phyloP scores from a whole-genome alignment of 2,797 vertebrate genomes.

The Toxotes lorentzi region DNA sequence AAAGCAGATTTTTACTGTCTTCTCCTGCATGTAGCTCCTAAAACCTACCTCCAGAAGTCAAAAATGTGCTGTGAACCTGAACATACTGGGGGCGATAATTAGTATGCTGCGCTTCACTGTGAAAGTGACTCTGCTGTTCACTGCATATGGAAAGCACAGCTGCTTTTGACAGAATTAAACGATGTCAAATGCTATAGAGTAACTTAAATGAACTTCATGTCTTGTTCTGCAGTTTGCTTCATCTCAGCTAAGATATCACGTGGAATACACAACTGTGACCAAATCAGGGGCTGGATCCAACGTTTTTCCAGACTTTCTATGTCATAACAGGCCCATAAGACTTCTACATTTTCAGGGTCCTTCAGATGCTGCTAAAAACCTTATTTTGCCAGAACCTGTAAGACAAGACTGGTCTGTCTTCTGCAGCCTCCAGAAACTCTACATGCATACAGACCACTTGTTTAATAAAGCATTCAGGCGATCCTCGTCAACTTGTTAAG shows the following conservation, averaged over 20 bases:
- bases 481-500: neutral
- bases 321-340: neutral
- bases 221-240: slow-evolving; percentile 1
- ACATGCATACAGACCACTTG: neutral
- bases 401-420: neutral
- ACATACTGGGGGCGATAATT: slow-evolving; percentile 28
- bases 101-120: neutral
- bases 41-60: neutral
- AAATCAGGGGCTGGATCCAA: neutral
- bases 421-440: neutral
- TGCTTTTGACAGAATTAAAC: neutral
- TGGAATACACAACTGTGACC: neutral
- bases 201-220: neutral
- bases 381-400: neutral
- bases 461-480: neutral
- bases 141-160: too few relatives aligned
- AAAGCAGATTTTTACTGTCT: slow-evolving; percentile 5
- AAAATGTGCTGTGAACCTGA: slow-evolving; percentile 17
- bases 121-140: neutral
- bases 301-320: neutral
- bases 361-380: neutral
- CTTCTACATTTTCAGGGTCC: slow-evolving; percentile 10
- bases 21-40: neutral
- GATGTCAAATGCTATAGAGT: neutral
- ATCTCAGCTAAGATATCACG: neutral